Conservation (phyloP, 2,888 invertebrate species). For the Euplexia lucipara region DNA sequence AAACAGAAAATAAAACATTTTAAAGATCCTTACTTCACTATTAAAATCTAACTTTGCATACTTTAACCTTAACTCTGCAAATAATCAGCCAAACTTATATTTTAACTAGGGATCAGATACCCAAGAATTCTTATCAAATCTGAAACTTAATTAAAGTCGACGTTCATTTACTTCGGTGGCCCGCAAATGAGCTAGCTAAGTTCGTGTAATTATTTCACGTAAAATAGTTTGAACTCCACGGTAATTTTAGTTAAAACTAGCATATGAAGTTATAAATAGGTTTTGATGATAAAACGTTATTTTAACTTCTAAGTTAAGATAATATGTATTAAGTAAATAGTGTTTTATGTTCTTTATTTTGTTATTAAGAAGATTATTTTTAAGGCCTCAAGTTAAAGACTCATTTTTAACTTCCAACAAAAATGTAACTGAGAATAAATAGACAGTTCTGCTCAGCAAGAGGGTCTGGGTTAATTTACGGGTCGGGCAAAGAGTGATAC, state of each 20-base stretch:
- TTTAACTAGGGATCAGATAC: conserved; percentile 47
- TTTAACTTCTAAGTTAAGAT: background rate
- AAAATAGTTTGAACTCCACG: conserved; percentile 41
- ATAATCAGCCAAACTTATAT: conserved; percentile 20
- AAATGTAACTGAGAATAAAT: background rate
- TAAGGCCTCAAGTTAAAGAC: background rate
- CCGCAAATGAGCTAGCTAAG: conserved; percentile 78
- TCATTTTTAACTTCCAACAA: background rate
- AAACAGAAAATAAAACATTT: background rate
- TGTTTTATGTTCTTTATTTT: background rate
- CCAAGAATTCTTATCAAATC: conserved; percentile 72
- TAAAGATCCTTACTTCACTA: background rate
- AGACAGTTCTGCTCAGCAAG: background rate
- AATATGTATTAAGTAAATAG: background rate
- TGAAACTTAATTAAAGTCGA: conserved; percentile 76
- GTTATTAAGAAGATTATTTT: background rate
- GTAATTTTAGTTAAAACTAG: conserved; percentile 34
- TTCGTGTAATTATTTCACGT: conserved; percentile 69
- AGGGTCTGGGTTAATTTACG: too few species aligned
- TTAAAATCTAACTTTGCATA: background rate
- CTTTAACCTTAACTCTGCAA: background rate
- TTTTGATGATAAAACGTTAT: background rate
- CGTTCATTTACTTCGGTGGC: conserved; percentile 76
- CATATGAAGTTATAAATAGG: conserved; percentile 9
- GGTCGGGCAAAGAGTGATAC: too few species aligned